Conservation (phyloP, 1,140 invertebrate genomes). For the Paraescarpia echinospica region DNA sequence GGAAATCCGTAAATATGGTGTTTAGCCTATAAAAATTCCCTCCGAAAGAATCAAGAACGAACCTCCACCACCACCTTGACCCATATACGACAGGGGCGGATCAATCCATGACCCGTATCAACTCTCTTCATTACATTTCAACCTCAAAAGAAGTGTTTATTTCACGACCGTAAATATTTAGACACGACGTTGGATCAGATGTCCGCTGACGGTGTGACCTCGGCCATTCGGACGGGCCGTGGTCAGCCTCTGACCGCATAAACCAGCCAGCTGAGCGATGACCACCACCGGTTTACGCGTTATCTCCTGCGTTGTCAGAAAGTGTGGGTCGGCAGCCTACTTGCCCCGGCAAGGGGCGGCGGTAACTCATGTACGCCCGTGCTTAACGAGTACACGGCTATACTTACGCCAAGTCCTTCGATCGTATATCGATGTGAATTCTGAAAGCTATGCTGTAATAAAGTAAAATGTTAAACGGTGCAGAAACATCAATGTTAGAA, state of each 20-base stretch:
- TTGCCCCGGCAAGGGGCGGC: too few relatives aligned
- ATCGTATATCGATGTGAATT: not conserved
- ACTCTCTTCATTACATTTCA: not conserved
- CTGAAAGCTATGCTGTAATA: not conserved
- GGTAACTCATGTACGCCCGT: not conserved
- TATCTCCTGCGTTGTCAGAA: not conserved
- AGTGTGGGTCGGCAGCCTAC: not conserved
- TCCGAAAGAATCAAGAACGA: not conserved
- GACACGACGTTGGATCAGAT: not conserved
- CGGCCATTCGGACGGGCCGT: not conserved
- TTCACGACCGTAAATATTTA: not conserved
- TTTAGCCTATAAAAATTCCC: not conserved
- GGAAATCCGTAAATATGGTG: not conserved
- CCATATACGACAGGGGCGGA: not conserved
- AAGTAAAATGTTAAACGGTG: not conserved
- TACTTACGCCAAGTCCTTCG: not conserved
- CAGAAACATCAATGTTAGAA: not conserved
- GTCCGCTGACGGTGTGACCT: not conserved
- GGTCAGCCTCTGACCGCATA: not conserved
- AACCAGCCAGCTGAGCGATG: not conserved
- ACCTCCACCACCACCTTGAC: too few relatives aligned
- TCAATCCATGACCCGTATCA: not conserved
- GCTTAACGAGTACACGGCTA: not conserved
- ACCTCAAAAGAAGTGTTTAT: not conserved
- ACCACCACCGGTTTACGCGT: not conserved